Percentiles rank a stretch among this genome's conserved stretches.
Conservation (phyloP, 2,113 vertebrate species). For the Python bivittatus region DNA sequence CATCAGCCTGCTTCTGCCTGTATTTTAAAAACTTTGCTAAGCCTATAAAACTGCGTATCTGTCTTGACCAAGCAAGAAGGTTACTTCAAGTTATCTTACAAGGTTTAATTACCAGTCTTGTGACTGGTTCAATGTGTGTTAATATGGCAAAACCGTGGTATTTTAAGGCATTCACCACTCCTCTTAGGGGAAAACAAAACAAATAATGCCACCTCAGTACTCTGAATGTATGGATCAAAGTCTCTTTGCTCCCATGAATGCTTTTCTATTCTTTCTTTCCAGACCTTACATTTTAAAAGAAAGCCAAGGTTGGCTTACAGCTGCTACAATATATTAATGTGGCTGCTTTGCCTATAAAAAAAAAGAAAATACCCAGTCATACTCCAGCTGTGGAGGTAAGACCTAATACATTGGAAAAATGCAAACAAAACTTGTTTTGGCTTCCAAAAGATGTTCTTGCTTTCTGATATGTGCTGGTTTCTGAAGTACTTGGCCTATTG, state of each 20-base stretch:
- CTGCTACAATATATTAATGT: background rate
- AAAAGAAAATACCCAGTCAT: background rate
- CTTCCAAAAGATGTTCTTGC: background rate
- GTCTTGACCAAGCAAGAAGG: background rate
- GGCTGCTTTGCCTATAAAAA: background rate
- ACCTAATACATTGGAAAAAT: background rate
- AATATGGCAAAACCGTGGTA: background rate
- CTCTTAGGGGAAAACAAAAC: background rate
- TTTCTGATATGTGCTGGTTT: background rate
- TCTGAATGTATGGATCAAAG: background rate
- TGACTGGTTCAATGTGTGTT: background rate
- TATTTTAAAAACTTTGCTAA: background rate
- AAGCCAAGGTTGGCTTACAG: background rate
- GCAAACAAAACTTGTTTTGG: background rate
- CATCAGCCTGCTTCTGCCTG: background rate
- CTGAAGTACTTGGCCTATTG: background rate
- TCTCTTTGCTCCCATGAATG: background rate
- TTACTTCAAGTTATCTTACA: background rate
- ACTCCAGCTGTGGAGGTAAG: background rate
- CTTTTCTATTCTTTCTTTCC: background rate
- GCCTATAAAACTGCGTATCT: background rate
- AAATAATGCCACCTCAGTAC: background rate
- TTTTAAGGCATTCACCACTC: background rate
- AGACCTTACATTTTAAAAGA: background rate
- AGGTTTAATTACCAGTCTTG: background rate